Evolutionary conservation across 1,140 invertebrate genomes (phyloP), one percentile per base, ranked within the genome.

Genomic region (Drosophila mayri): DNA sequence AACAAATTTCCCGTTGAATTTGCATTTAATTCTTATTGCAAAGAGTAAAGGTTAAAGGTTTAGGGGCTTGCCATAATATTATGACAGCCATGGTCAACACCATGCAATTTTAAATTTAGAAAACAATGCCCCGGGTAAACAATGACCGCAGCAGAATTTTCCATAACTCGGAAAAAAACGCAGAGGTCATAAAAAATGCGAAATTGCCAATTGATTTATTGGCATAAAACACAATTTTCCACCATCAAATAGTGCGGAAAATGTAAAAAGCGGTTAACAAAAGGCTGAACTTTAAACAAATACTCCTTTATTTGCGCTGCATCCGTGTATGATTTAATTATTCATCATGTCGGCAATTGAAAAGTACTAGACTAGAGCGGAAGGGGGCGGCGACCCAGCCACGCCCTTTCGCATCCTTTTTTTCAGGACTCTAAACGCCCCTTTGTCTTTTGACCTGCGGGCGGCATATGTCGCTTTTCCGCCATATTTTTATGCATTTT

Each of bases 211-310:
- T 87, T 87, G 84, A 83, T 88, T 87, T 79, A 83, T 86, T 77
- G 60, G 80, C 84, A 58, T 52, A 71, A 80, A 83, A 88, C 83
- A 87, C 84, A 72, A 68, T 87, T 72, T 83, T 84, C 16, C 58
- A 50, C 30, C 50, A 46, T 77, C 80, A 87, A 87, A 87, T 88
- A 90, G 84, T 87, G 80, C 81, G 81, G 76, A 87, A 87, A 79
- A 83, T 63, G 64, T 50, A 76, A 80, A 86, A 85, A 83, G 68
- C 18, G 75, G 16, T 41, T 11, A 25, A 76, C 54, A 66, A 76
- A 74, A 74, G 44, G 38, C 16, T 43, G 52, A 76, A 87, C 79
- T 64, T 87, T 77, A 58, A 70, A 75, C 80, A 87, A 88, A 81
- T 74, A 73, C 32, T 63, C 63, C 30, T 72, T 67, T 74, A 44